Evolutionary conservation across 2,888 invertebrate species (phyloP), one percentile per base, ranked within the genome.

Genomic region (Napeogenes sylphis): DNA sequence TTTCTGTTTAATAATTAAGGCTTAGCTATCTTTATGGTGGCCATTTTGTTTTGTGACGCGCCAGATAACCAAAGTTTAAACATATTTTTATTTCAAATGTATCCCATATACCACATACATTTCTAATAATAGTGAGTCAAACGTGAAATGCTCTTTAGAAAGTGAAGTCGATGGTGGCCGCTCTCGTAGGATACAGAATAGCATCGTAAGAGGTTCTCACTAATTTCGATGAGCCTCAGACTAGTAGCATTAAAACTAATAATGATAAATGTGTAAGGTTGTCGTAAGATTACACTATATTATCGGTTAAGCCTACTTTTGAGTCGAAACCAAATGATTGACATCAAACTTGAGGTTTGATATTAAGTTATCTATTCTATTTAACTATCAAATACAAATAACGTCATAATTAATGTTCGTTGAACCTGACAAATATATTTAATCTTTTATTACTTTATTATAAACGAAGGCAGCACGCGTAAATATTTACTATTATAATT

Each of bases 131-230:
- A 42, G 10, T 42, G 42, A 51, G 51, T 30, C 21, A 51, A 30
- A 30, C 21, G 47, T 30, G 30, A 51, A 30, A 30, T 51, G 30
- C 51, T 51, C 51, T 51, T 51, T 51, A 51, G 51, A 51, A 51
- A 51, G 51, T 47, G 46, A 13, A 13, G n/a, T 51, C 14, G 14
- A 51, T 10, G 13, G 5, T 51, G 30, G 4, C 51, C 6, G 4
- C 35, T 35, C 30, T 30, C 12, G 30, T 51, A 30, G 51, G 30
- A 30, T 30, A 21, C 0, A n/a, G 21, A 51, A 51, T 10, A 12
- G 30, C 51, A 30, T 2, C 3, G 51, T 30, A 8, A 21, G 14
- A 14, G 47, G 47, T 47, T 47, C 21, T 21, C 47, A 14, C 47
- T 47, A 47, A 47, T 47, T 47, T 47, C 35, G 35, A 4, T 0